Conservation (phyloP, 2,888 invertebrate species). For the Masnerella sp. region DNA sequence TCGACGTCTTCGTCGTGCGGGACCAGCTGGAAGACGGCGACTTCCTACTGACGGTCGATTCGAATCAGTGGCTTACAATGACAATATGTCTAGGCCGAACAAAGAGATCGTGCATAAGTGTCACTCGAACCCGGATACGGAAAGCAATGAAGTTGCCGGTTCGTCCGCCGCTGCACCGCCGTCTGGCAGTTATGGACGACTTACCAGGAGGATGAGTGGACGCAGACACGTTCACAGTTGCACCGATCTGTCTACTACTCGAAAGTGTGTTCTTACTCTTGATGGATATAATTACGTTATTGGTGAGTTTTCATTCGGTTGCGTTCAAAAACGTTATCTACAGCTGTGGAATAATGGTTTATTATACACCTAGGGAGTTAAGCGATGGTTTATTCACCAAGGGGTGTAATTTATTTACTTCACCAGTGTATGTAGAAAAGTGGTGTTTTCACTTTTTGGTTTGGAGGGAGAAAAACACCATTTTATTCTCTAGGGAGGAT, state of each 20-base stretch:
- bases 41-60: conserved; percentile 37
- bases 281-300: conserved; percentile 93
- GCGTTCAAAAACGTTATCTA: no score
- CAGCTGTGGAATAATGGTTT: no score
- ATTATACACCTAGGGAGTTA: no score
- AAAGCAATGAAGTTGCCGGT: conserved; percentile 67
- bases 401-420: no score
- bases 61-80: conserved; percentile 31
- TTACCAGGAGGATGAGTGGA: conserved; percentile 48
- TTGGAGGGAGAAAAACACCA: no score
- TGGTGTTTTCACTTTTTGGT: no score
- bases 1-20: conserved; percentile 25
- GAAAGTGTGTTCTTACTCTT: conserved; percentile 89
- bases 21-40: conserved; percentile 21
- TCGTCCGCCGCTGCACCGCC: conserved; percentile 54
- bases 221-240: conserved; percentile 70
- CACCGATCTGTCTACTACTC: conserved; percentile 79
- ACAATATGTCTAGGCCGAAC: conserved; percentile 72
- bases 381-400: no score
- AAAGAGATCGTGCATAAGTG: conserved; percentile 85
- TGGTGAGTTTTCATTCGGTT: conserved; percentile 83
- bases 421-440: no score
- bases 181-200: conserved; percentile 61
- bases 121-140: conserved; percentile 83
- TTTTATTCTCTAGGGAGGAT: no score